Percentiles rank a stretch among this genome's conserved stretches.
phyloP scores from a whole-genome alignment of 2,888 invertebrate species.

The Gari tellinella region DNA sequence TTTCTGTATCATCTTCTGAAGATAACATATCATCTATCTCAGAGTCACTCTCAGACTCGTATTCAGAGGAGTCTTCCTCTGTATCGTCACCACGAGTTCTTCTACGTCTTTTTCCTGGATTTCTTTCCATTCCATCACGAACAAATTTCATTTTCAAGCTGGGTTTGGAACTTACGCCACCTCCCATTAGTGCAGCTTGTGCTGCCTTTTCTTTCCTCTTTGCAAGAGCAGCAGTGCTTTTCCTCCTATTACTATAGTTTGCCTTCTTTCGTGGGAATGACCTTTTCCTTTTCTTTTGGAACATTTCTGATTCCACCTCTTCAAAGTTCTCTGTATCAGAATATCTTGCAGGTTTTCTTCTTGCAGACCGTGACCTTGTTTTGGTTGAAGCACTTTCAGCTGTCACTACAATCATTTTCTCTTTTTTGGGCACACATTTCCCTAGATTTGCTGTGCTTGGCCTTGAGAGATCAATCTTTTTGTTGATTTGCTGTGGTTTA shows the following conservation, averaged over 20 bases:
- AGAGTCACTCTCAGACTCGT: slow-evolving; percentile 51
- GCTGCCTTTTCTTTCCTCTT: slow-evolving; percentile 13
- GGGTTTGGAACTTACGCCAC: not conserved
- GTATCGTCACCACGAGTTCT: slow-evolving; percentile 22
- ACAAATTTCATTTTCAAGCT: slow-evolving; percentile 49
- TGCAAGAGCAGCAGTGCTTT: slow-evolving; percentile 21
- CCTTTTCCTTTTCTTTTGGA: slow-evolving; percentile 30
- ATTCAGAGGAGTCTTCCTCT: slow-evolving; percentile 34
- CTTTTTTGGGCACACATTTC: slow-evolving; percentile 19
- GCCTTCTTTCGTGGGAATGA: slow-evolving; percentile 28
- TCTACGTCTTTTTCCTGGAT: slow-evolving; percentile 11
- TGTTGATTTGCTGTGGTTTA: slow-evolving; percentile 50
- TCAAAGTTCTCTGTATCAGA: slow-evolving; percentile 39
- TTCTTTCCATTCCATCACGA: slow-evolving; percentile 13
- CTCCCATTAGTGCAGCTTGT: not conserved
- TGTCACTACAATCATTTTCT: slow-evolving; percentile 38
- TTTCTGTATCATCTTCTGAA: slow-evolving; percentile 51
- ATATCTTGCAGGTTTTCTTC: slow-evolving; percentile 13
- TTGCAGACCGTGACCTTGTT: slow-evolving; percentile 26
- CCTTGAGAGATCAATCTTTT: slow-evolving; percentile 46
- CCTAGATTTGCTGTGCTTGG: slow-evolving; percentile 15
- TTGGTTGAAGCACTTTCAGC: slow-evolving; percentile 4
- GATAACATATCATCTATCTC: slow-evolving; percentile 61
- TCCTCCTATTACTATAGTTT: slow-evolving; percentile 51
- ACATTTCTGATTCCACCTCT: slow-evolving; percentile 45